Evolutionary conservation across 2,888 invertebrate species (phyloP), one percentile per base, ranked within the genome.

Genomic region (Spilarctia lutea): DNA sequence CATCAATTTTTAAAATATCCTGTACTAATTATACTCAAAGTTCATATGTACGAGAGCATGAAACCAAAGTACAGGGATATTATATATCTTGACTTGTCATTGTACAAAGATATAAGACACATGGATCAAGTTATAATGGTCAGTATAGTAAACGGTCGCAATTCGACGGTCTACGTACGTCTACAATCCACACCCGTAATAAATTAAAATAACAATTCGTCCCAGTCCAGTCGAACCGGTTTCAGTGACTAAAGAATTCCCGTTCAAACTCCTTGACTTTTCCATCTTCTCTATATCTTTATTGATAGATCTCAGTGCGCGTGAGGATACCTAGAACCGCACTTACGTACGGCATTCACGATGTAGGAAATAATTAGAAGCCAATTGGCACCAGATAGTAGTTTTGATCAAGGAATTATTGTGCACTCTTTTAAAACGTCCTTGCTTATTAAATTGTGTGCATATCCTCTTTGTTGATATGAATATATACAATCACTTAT

Each of bases 281-380:
- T 76, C 72, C 16, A 75, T 67, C 20, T 48, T 71, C 67, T 83
- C 39, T 70, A 68, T 72, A 72, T 75, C 69, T 52, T 39, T 56
- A 71, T 72, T 45, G 11, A 72, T 10, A 30, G 68, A 77, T 68
- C 68, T 74, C 42, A 27, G 72, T n/a, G 45, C 65, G 60, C 63
- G 30, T 63, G 63, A 74, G 30, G 27, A 79, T 78, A 80, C 72
- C 42, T 72, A 78, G 73, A 63, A 63, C 30, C 16, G 16, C 67
- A 78, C 66, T 77, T 74, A 66, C 45, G 67, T 48, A 72, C 75
- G 81, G 75, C 81, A 82, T 82, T 83, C 83, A 83, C 75, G 71
- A 82, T 71, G 71, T 79, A 83, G 87, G 88, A 88, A 86, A 82
- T 83, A 68, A 72, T 83, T 78, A 75, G 72, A 76, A 86, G 81